These are phyloP conservation scores for Tyria jacobaeae DNA, from an alignment of 2,888 invertebrate species.

Conservation along the genomic window DNA sequence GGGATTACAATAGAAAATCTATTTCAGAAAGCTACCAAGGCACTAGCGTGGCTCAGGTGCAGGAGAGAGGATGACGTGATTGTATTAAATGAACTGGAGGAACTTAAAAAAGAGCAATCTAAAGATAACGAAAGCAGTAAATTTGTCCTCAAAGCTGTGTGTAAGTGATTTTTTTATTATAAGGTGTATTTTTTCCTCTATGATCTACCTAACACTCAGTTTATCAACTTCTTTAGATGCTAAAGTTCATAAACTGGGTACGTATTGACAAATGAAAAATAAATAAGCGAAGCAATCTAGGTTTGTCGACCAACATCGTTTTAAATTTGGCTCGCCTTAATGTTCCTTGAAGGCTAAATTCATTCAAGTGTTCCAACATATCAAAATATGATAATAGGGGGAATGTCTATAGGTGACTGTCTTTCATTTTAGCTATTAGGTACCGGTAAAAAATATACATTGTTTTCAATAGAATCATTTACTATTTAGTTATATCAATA, in stretches of 20 bases:
- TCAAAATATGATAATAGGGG: neutral
- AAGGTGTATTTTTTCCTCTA: neutral
- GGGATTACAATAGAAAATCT: neutral
- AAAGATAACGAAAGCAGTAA: constrained; percentile 68
- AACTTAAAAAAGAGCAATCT: constrained; percentile 66
- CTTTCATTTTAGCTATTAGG: neutral
- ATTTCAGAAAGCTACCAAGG: constrained; percentile 67
- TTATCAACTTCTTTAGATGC: too few species aligned
- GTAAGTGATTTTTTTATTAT: constrained; percentile 55
- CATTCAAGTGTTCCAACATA: neutral
- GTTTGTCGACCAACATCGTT: neutral
- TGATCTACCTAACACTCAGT: neutral
- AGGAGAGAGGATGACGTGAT: constrained; percentile 57
- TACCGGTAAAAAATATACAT: too few species aligned
- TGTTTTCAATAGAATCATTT: too few species aligned
- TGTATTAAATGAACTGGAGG: constrained; percentile 64
- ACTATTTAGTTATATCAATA: too few species aligned
- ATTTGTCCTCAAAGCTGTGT: constrained; percentile 68
- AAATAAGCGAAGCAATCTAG: neutral
- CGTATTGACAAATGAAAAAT: neutral
- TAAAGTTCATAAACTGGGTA: neutral
- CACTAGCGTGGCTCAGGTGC: constrained; percentile 76
- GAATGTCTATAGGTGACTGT: neutral
- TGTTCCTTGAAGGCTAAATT: neutral
- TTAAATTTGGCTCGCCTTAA: neutral